Percentiles rank a stretch among this genome's conserved stretches.
Evolutionary conservation across 30 jellyfish, hydroid and myxozoan species (phyloP).

Genomic region (Aurelia sp.): DNA sequence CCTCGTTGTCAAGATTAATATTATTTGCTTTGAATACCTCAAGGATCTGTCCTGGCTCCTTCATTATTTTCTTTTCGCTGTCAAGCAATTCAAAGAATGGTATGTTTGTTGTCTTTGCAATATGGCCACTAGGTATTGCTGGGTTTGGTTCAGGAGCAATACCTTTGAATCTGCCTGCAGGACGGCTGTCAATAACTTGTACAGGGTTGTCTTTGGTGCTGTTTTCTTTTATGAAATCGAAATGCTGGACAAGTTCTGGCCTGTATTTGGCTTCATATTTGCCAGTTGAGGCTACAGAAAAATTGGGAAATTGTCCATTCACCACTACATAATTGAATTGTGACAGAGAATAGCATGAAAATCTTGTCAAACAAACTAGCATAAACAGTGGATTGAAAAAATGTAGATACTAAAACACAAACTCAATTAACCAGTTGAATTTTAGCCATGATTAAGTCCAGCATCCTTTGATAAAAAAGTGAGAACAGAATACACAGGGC

Average conservation of each 20-base stretch:
- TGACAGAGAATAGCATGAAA: too few species aligned
- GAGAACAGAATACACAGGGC: too few species aligned
- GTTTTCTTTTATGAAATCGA: conserved; percentile 65
- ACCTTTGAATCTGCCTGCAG: conserved; percentile 77
- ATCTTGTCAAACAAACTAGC: too few species aligned
- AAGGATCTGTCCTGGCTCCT: conserved; percentile 28
- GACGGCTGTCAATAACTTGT: conserved; percentile 74
- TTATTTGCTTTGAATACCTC: conserved; percentile 54
- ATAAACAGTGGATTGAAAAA: too few species aligned
- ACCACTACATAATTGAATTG: background rate
- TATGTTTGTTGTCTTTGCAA: conserved; percentile 53
- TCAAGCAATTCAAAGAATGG: conserved; percentile 53
- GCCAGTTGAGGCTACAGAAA: conserved; percentile 28
- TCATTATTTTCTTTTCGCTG: conserved; percentile 54
- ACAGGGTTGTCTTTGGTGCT: conserved; percentile 39
- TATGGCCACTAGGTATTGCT: conserved; percentile 79
- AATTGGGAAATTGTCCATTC: background rate
- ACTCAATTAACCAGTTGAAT: too few species aligned
- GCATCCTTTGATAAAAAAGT: too few species aligned
- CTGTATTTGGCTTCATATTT: conserved; percentile 40
- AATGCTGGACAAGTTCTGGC: conserved; percentile 70
- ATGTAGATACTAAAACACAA: too few species aligned
- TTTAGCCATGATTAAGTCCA: too few species aligned
- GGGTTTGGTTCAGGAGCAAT: conserved; percentile 78
- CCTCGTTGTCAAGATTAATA: conserved; percentile 63